Percentiles rank a stretch among this genome's conserved stretches.
Conservation (phyloP, 1,140 invertebrate species). For the Cepaea nemoralis region DNA sequence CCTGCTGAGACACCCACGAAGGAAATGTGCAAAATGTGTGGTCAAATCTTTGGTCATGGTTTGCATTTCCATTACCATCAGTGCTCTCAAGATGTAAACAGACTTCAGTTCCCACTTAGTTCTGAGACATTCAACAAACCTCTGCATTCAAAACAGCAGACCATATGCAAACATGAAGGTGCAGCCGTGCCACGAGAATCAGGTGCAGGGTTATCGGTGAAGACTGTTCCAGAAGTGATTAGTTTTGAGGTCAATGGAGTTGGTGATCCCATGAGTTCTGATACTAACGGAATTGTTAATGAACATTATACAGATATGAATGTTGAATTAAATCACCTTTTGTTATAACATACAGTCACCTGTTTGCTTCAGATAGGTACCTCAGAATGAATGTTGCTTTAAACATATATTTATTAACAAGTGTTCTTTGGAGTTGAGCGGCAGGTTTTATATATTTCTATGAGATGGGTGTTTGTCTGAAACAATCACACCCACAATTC, state of each 20-base stretch:
- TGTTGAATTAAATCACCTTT: not conserved
- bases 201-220: not conserved
- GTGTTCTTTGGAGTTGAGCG: too few relatives aligned
- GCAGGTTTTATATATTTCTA: too few relatives aligned
- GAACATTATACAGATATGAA: not conserved
- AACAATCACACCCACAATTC: too few relatives aligned
- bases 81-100: not conserved
- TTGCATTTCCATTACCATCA: not conserved
- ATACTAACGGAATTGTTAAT: not conserved
- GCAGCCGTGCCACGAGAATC: not conserved
- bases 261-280: not conserved
- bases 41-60: not conserved
- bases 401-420: too few relatives aligned
- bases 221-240: not conserved
- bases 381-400: too few relatives aligned
- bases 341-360: too few relatives aligned
- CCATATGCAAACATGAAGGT: not conserved
- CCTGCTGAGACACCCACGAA: not conserved
- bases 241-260: not conserved
- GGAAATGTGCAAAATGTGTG: not conserved
- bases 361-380: too few relatives aligned
- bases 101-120: not conserved
- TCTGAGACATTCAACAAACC: not conserved
- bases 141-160: not conserved
- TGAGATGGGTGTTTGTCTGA: too few relatives aligned